Evolutionary conservation across 2,797 vertebrate genomes (phyloP).

Genomic region (Vipera ursinii): DNA sequence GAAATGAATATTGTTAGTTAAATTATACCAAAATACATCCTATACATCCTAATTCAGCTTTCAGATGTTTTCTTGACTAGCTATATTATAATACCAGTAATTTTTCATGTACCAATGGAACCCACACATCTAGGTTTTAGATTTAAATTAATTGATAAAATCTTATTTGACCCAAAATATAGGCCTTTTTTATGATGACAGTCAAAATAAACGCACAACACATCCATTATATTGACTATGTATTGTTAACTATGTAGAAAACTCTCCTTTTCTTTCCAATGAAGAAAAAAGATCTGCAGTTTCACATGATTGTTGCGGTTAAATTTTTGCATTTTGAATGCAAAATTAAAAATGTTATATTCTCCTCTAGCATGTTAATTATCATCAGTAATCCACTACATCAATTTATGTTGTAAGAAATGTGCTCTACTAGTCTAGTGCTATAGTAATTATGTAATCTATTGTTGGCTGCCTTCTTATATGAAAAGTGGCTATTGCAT

Average conservation of each 20-base stretch:
- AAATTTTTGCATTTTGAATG: conserved; percentile 18
- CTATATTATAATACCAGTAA: conserved; percentile 47
- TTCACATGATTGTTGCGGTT: conserved; percentile 37
- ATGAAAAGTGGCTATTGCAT: conserved; percentile 35
- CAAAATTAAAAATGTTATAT: not conserved
- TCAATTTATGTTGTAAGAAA: conserved; percentile 20
- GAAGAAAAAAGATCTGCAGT: conserved; percentile 45
- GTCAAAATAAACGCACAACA: conserved; percentile 43
- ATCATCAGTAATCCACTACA: not conserved
- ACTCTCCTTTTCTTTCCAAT: conserved; percentile 22
- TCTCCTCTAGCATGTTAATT: not conserved
- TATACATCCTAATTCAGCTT: conserved; percentile 56
- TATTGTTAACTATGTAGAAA: conserved; percentile 40
- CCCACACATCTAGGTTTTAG: conserved; percentile 41
- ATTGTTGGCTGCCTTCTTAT: conserved; percentile 3
- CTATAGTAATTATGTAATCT: conserved; percentile 1
- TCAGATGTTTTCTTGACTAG: conserved; percentile 41
- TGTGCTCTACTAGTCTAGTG: conserved; percentile 3
- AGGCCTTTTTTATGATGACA: conserved; percentile 36
- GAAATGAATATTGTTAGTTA: conserved; percentile 60
- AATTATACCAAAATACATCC: conserved; percentile 52
- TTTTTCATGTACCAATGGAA: conserved; percentile 46
- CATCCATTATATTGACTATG: conserved; percentile 41
- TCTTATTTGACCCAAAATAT: conserved; percentile 54
- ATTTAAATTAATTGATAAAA: conserved; percentile 35